Percentiles rank a stretch among this genome's conserved stretches.
Evolutionary conservation across 2,797 vertebrate species (phyloP).

Genomic region (Macroramphosus scolopax): DNA sequence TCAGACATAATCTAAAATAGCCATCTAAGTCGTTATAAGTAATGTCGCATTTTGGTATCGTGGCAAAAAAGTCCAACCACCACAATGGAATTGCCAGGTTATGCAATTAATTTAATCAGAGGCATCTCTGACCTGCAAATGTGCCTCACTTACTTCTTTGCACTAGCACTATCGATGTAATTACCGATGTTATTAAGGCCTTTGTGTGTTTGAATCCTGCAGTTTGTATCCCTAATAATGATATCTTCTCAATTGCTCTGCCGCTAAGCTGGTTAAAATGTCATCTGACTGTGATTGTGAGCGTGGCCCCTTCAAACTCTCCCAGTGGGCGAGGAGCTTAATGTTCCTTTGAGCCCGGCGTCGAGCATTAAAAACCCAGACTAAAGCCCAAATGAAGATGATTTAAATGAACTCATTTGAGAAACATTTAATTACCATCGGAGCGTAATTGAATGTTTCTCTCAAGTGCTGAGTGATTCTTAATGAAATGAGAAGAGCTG

Average conservation of each 20-base stretch:
- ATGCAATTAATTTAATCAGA: too few relatives aligned
- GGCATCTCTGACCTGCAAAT: conserved; percentile 36
- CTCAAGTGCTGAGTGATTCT: conserved; percentile 73
- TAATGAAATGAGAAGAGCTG: conserved; percentile 70
- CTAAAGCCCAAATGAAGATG: conserved; percentile 69
- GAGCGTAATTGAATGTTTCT: conserved; percentile 76
- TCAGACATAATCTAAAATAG: conserved; percentile 44
- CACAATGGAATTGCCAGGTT: conserved; percentile 38
- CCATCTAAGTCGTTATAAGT: conserved; percentile 39
- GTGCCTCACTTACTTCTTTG: conserved; percentile 18
- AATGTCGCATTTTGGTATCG: conserved; percentile 45
- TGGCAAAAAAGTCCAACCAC: conserved; percentile 32
- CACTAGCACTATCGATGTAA: conserved; percentile 3
- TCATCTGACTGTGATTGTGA: conserved; percentile 64
- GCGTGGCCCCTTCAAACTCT: conserved; percentile 53
- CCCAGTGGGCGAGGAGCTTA: conserved; percentile 58
- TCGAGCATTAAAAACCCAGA: conserved; percentile 61
- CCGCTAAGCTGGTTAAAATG: conserved; percentile 64
- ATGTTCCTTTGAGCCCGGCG: conserved; percentile 59
- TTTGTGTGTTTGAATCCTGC: conserved; percentile 44
- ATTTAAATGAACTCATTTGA: conserved; percentile 77
- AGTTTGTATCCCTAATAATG: conserved; percentile 39
- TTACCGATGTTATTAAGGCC: conserved; percentile 12
- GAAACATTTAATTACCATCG: conserved; percentile 76
- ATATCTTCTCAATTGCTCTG: conserved; percentile 49